These are phyloP conservation scores for Dendrocincla tyrannina DNA, from an alignment of 2,797 vertebrate genomes.

Conservation along the genomic window DNA sequence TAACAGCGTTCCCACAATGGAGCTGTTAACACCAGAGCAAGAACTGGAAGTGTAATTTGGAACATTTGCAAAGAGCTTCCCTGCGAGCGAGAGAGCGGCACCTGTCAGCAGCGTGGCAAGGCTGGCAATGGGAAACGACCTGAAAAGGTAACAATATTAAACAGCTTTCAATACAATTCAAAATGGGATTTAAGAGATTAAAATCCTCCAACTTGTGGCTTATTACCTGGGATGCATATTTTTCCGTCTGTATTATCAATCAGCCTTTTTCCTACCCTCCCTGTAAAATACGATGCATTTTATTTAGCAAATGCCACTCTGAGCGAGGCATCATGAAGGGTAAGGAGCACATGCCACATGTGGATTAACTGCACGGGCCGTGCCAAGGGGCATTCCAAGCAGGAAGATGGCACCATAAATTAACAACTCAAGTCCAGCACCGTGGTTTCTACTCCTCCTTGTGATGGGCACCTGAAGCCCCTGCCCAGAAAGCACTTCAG, in stretches of 20 bases:
- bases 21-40: not conserved
- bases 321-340: not conserved
- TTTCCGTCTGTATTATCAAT: accelerated
- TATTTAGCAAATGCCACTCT: not conserved
- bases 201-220: not conserved
- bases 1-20: not conserved
- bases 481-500: not conserved
- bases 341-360: not conserved
- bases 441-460: accelerated
- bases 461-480: accelerated
- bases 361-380: not conserved
- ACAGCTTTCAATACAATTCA: not conserved
- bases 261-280: not conserved
- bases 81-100: not conserved
- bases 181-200: not conserved
- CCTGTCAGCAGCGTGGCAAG: not conserved
- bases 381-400: not conserved
- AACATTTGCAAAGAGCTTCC: not conserved
- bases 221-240: not conserved
- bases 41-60: constrained; percentile 12
- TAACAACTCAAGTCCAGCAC: not conserved
- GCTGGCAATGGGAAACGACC: not conserved
- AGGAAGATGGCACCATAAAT: not conserved
- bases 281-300: not conserved
- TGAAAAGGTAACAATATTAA: not conserved